Conservation (phyloP, 2,888 invertebrate species). For the Drosophila greeni region DNA sequence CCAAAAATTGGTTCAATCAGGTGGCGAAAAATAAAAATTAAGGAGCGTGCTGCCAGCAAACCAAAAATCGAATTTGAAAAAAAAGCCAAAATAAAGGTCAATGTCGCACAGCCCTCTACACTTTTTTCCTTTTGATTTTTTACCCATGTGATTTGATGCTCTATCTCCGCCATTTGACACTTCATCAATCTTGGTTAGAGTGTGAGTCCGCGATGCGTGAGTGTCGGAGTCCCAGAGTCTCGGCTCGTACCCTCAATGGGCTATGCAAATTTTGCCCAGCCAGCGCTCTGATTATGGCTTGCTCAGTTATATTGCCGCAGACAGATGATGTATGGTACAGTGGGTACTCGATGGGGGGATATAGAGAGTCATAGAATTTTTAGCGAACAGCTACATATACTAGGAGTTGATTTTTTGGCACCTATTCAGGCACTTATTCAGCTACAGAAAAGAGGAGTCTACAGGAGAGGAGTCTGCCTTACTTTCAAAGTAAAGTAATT, state of each 20-base stretch:
- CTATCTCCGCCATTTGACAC: constrained; percentile 57
- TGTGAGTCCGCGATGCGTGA: constrained; percentile 23
- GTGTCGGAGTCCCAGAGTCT: constrained; percentile 29
- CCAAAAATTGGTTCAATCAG: constrained; percentile 58
- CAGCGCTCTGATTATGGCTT: constrained; percentile 38
- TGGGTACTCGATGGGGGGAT: neutral
- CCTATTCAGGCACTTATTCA: too few relatives aligned
- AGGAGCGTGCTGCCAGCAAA: constrained; percentile 31
- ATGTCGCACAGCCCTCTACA: constrained; percentile 49
- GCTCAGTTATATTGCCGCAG: constrained; percentile 14
- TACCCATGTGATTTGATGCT: constrained; percentile 18
- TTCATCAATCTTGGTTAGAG: constrained; percentile 62
- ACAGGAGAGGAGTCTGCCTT: too few relatives aligned
- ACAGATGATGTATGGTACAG: constrained; percentile 30
- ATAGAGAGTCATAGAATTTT: too few relatives aligned
- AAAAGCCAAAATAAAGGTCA: constrained; percentile 62
- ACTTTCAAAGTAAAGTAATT: too few relatives aligned
- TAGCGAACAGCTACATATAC: too few relatives aligned
- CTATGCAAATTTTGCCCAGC: constrained; percentile 48
- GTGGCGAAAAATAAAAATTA: constrained; percentile 33
- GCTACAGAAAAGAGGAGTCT: too few relatives aligned
- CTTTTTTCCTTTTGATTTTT: neutral
- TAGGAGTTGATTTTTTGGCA: too few relatives aligned
- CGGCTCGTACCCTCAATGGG: constrained; percentile 9
- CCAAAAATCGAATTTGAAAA: constrained; percentile 11